A percentile compares a stretch with the other conserved stretches of the same genome.
Evolutionary conservation across 2,888 invertebrate genomes (phyloP).

Genomic region (Apodemia mormo): DNA sequence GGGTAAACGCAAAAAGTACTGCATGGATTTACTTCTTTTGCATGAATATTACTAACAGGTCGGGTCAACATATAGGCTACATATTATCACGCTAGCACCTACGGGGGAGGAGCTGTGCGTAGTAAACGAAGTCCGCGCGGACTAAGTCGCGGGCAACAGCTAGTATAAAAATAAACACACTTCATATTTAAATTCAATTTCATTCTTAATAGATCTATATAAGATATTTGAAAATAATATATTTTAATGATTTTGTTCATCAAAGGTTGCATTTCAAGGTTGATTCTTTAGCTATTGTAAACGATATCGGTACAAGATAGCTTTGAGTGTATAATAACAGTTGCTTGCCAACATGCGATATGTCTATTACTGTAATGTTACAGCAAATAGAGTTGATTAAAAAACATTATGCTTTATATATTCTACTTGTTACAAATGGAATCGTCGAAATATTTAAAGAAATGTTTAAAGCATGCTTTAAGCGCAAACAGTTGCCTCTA

Average conservation of each 20-base stretch:
- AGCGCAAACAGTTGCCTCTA: not conserved
- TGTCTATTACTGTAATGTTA: constrained; percentile 1
- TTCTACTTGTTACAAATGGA: not conserved
- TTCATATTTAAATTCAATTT: too few relatives aligned
- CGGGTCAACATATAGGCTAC: too few relatives aligned
- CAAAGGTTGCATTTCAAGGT: not conserved
- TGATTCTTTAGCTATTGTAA: not conserved
- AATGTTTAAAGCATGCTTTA: not conserved
- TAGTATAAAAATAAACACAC: too few relatives aligned
- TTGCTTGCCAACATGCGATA: constrained; percentile 2
- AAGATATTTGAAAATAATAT: not conserved
- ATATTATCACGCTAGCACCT: too few relatives aligned
- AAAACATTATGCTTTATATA: not conserved
- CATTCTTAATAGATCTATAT: not conserved
- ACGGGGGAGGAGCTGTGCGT: too few relatives aligned
- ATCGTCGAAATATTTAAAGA: not conserved
- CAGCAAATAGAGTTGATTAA: constrained; percentile 5
- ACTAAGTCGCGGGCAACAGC: too few relatives aligned
- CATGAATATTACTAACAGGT: too few relatives aligned
- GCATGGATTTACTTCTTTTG: too few relatives aligned
- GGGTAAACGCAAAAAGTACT: too few relatives aligned
- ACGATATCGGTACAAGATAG: constrained; percentile 4
- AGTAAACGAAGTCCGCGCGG: too few relatives aligned
- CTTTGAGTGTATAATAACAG: not conserved
- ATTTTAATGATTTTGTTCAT: not conserved